Conservation (phyloP, 2,797 vertebrate species). For the Mycteria americana region DNA sequence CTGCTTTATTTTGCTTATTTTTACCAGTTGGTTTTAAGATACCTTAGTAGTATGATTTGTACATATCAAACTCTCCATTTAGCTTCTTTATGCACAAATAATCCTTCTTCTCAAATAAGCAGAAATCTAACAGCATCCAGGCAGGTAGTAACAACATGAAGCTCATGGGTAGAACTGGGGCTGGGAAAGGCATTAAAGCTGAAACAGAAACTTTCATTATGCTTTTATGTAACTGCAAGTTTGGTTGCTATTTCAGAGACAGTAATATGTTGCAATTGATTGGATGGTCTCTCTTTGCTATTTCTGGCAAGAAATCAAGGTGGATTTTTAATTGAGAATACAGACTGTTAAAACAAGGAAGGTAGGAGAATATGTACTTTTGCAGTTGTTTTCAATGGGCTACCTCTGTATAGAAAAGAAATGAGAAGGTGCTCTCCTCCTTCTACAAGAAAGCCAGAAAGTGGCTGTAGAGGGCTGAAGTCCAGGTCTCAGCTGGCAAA, state of each 20-base stretch:
- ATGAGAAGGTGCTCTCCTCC: background rate
- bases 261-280: background rate
- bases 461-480: background rate
- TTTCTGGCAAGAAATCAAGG: background rate
- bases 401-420: background rate
- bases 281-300: background rate
- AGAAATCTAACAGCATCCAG: background rate
- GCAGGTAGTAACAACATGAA: background rate
- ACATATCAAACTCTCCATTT: background rate
- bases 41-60: background rate
- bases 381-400: background rate
- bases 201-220: background rate
- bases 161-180: background rate
- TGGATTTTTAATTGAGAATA: background rate
- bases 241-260: background rate
- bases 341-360: background rate
- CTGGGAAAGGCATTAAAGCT: background rate
- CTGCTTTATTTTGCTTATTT: background rate
- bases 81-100: background rate
- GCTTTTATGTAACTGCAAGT: background rate
- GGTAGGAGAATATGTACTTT: background rate
- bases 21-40: background rate
- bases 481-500: background rate
- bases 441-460: background rate
- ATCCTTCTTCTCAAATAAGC: background rate